phyloP scores from a whole-genome alignment of 2,113 vertebrate species.

The Psophia crepitans region DNA sequence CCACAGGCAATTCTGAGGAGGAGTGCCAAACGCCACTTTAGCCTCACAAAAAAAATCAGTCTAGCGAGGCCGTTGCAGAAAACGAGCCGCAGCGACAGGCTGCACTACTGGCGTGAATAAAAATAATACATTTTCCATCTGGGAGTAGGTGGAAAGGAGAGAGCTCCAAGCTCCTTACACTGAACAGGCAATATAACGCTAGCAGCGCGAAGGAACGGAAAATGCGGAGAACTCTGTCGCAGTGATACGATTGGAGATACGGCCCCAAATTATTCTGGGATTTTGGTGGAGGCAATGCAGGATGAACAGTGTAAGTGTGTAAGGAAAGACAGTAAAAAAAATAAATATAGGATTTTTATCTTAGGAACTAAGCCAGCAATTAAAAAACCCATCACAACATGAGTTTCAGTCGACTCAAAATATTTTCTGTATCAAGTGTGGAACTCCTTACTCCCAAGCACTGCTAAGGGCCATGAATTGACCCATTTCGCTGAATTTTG shows the following conservation, averaged over 20 bases:
- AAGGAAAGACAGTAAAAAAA: not conserved
- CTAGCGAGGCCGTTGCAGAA: not conserved
- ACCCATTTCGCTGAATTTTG: not conserved
- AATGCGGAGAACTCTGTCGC: not conserved
- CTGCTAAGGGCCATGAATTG: not conserved
- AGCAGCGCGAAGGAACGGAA: not conserved
- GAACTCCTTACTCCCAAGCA: not conserved
- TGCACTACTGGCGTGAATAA: not conserved
- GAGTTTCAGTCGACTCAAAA: no score
- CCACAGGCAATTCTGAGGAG: not conserved
- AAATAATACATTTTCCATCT: not conserved
- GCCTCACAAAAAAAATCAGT: not conserved
- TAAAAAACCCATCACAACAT: not conserved
- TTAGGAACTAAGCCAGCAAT: not conserved
- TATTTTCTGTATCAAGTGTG: rapidly evolving
- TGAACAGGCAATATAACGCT: not conserved
- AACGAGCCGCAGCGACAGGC: not conserved
- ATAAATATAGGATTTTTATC: rapidly evolving
- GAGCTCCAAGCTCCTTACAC: not conserved
- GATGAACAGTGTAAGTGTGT: not conserved
- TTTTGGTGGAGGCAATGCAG: not conserved
- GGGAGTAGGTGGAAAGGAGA: not conserved
- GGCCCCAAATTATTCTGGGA: not conserved
- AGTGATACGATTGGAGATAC: not conserved
- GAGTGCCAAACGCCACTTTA: not conserved